A percentile compares a stretch with the other conserved stretches of the same genome.
Conservation (phyloP, 2,113 vertebrate genomes). For the Aramus guarauna region DNA sequence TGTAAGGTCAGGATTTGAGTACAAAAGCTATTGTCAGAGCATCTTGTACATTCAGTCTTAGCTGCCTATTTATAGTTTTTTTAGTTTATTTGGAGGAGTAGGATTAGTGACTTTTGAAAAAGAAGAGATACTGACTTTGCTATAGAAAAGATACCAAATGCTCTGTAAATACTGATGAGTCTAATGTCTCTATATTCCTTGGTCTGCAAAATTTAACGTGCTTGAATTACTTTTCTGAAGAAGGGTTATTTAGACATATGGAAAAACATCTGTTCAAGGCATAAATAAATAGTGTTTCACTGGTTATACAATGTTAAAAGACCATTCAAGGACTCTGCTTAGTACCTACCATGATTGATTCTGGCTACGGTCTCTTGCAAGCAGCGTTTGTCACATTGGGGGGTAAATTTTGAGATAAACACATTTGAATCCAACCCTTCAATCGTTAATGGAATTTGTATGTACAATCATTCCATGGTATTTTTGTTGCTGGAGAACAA, state of each 20-base stretch:
- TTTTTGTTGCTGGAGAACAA: background rate
- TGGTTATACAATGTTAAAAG: background rate
- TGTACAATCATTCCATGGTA: fast-evolving
- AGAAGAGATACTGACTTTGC: background rate
- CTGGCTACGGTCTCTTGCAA: background rate
- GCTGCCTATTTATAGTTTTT: background rate
- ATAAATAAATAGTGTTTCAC: conserved; percentile 7
- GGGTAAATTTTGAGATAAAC: background rate
- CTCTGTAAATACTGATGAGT: background rate
- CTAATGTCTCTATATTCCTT: background rate
- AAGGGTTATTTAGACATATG: conserved; percentile 38
- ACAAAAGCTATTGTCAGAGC: background rate
- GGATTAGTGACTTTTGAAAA: background rate
- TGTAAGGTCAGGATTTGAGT: background rate
- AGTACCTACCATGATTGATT: background rate
- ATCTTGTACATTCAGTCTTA: background rate
- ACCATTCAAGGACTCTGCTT: background rate
- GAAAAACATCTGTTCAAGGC: conserved; percentile 49
- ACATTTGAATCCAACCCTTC: background rate
- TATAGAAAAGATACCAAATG: background rate
- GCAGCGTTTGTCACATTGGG: background rate
- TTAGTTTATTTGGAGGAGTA: background rate
- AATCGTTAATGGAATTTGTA: background rate
- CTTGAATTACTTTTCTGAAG: conserved; percentile 23
- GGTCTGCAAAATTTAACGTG: conserved; percentile 2